A percentile compares a stretch with the other conserved stretches of the same genome.
These are phyloP conservation scores for Carassius auratus DNA, from an alignment of 2,113 vertebrate genomes.

Conservation along the genomic window DNA sequence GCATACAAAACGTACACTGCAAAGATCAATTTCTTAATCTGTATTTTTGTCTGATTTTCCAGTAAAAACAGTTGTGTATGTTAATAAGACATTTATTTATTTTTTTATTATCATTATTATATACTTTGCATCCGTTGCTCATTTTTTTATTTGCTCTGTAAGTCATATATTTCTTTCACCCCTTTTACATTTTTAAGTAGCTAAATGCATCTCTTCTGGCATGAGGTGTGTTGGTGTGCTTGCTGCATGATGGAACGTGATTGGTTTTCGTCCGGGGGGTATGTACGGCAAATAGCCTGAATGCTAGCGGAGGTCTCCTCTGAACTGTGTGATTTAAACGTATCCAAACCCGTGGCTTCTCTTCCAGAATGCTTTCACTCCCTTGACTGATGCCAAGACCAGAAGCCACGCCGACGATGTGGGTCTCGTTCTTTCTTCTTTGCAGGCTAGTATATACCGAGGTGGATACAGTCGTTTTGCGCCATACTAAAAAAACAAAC, in stretches of 20 bases:
- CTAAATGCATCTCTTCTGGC: constrained; percentile 67
- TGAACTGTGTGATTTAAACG: constrained; percentile 71
- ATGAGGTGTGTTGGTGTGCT: constrained; percentile 69
- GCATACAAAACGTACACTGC: neutral
- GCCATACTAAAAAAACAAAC: constrained; percentile 84
- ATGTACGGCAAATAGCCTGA: constrained; percentile 63
- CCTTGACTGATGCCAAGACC: constrained; percentile 98
- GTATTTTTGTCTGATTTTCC: neutral
- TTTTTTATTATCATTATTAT: neutral
- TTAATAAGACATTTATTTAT: neutral
- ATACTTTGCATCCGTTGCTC: neutral
- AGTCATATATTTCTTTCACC: constrained; percentile 38
- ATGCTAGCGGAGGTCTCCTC: constrained; percentile 50
- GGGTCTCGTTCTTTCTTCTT: constrained; percentile 98
- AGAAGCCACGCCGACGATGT: constrained; percentile 97
- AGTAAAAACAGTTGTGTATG: neutral
- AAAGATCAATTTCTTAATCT: constrained; percentile 2
- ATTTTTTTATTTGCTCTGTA: constrained; percentile 38
- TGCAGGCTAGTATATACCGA: constrained; percentile 99
- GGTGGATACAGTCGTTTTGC: constrained; percentile 99
- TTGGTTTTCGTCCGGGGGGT: constrained; percentile 61
- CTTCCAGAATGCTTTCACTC: constrained; percentile 93
- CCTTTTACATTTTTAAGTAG: constrained; percentile 58
- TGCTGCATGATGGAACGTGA: constrained; percentile 71
- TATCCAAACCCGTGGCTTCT: constrained; percentile 79